Evolutionary conservation across 2,113 vertebrate species (phyloP).

Genomic region (mouse (Mus musculus)): GRCm39 chr19:22175501-22176000

Average conservation of each 20-base stretch:
- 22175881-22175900: neutral
- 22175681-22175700: neutral
- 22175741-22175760: neutral
- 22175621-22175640: neutral
- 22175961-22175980: neutral
- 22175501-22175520: neutral
- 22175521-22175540: neutral
- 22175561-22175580: neutral
- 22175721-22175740: neutral
- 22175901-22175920: neutral
- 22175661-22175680: neutral
- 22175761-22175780: neutral
- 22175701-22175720: neutral
- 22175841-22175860: neutral
- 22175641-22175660: slow-evolving; percentile 9
- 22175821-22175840: neutral
- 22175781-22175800: slow-evolving; percentile 6
- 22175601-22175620: neutral
- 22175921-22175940: slow-evolving; percentile 5
- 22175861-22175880: neutral
- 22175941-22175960: neutral
- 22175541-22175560: neutral
- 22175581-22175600: neutral
- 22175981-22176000: neutral
- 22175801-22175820: neutral